phyloP scores from a whole-genome alignment of 2,113 vertebrate genomes.

The Maccullochella peelii region DNA sequence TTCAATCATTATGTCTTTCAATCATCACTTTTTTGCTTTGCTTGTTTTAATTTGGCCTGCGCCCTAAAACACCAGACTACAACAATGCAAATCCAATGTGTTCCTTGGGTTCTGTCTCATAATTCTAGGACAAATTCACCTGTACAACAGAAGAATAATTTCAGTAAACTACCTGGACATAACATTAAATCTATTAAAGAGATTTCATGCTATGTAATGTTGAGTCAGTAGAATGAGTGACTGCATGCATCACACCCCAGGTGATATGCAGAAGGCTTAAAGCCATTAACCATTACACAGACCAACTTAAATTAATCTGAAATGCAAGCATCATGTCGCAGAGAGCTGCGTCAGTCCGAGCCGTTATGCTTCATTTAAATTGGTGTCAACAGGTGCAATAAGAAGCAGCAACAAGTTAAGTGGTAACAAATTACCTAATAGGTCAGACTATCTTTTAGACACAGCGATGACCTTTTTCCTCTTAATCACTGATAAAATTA shows the following conservation, averaged over 20 bases:
- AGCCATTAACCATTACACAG: not conserved
- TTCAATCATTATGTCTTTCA: not conserved
- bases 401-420: slow-evolving; percentile 38
- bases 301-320: not conserved
- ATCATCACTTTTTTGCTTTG: not conserved
- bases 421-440: slow-evolving; percentile 36
- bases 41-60: not conserved
- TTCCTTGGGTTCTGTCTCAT: not conserved
- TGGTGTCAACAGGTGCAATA: slow-evolving; percentile 49
- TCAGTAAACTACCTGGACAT: not conserved
- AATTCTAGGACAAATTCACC: not conserved
- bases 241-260: not conserved
- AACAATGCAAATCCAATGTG: not conserved
- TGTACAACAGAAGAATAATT: not conserved
- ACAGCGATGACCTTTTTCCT: not conserved
- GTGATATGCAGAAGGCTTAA: not conserved
- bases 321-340: not conserved
- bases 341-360: slow-evolving; percentile 10
- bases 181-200: not conserved
- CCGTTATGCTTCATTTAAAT: slow-evolving; percentile 20
- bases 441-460: not conserved
- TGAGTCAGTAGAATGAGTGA: too few species aligned
- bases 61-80: not conserved
- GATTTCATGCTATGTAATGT: too few species aligned
- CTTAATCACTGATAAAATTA: not conserved